A percentile compares a stretch with the other conserved stretches of the same genome.
Conservation (phyloP, 2,113 vertebrate species). For the Carollia perspicillata region DNA sequence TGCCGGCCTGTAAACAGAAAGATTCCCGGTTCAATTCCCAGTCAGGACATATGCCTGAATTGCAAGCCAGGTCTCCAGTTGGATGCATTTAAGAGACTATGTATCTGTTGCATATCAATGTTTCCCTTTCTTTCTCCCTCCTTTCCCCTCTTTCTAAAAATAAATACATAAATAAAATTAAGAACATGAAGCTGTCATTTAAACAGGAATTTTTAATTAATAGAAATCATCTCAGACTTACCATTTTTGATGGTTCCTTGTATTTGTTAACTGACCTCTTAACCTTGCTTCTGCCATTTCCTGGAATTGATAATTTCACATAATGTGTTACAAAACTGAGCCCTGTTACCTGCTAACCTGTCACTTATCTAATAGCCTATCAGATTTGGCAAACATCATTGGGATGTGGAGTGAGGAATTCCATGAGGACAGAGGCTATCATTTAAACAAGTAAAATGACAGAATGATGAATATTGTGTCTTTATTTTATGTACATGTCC, state of each 20-base stretch:
- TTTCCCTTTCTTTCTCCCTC: no score
- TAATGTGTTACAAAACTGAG: neutral
- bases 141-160: no score
- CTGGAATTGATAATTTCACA: neutral
- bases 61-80: no score
- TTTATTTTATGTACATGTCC: neutral
- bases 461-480: neutral
- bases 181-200: neutral
- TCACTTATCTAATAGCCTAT: neutral
- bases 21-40: no score
- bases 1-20: no score
- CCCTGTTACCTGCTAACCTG: neutral
- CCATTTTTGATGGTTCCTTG: neutral
- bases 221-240: neutral
- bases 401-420: neutral
- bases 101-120: no score
- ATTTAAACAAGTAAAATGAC: conserved; percentile 5
- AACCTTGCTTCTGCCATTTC: neutral
- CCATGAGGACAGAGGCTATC: neutral
- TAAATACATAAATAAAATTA: no score
- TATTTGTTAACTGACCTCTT: neutral
- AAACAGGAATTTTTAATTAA: neutral
- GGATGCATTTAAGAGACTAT: no score
- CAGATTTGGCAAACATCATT: neutral
- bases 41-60: no score